A percentile compares a stretch with the other conserved stretches of the same genome.
phyloP scores from a whole-genome alignment of 64 coral and sea anemone genomes.

The Pachyseris speciosa region DNA sequence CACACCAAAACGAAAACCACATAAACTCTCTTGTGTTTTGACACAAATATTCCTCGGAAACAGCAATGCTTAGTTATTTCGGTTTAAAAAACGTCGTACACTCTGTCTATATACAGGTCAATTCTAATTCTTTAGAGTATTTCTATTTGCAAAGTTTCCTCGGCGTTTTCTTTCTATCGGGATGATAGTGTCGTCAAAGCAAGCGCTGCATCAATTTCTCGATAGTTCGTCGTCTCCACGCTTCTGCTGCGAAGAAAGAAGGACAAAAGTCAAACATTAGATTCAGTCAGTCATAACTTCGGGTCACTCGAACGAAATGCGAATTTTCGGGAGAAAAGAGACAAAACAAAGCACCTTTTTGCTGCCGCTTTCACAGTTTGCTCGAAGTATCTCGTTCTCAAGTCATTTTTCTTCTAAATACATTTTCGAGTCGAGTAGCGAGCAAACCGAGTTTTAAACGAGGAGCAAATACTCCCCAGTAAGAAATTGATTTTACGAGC shows the following conservation, averaged over 20 bases:
- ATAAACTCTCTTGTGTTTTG: background rate
- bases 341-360: conserved; percentile 18
- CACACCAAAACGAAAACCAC: conserved; percentile 23
- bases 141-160: background rate
- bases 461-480: too few relatives aligned
- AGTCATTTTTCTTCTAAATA: too few relatives aligned
- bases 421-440: too few relatives aligned
- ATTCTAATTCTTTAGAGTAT: background rate
- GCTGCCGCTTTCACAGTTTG: background rate
- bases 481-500: too few relatives aligned
- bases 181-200: conserved; percentile 91
- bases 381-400: too few relatives aligned
- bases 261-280: conserved; percentile 31
- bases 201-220: conserved; percentile 90
- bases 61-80: background rate
- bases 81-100: conserved; percentile 49
- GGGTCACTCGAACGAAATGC: conserved; percentile 12
- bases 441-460: too few relatives aligned
- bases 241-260: conserved; percentile 55
- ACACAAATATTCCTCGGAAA: conserved; percentile 20
- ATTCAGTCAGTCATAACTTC: background rate
- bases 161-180: conserved; percentile 38
- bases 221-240: conserved; percentile 71
- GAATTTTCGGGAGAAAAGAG: conserved; percentile 13
- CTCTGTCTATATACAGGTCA: conserved; percentile 21